Conservation (phyloP, 1,140 invertebrate species). For the Cephus cinctus region DNA sequence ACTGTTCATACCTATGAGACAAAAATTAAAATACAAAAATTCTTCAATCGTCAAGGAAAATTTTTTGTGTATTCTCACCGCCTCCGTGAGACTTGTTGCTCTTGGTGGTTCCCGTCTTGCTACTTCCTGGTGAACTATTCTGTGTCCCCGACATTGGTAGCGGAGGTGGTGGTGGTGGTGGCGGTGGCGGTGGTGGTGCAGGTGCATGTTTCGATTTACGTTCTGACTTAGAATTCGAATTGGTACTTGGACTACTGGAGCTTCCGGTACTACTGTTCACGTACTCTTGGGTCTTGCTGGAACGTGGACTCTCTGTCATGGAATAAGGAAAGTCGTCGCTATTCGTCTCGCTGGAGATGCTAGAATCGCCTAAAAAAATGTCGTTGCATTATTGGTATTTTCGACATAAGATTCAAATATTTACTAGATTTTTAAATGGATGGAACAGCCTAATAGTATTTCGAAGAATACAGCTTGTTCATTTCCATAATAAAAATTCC, state of each 20-base stretch:
- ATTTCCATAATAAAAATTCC: too few species aligned
- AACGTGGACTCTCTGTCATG: neutral
- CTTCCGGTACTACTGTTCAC: neutral
- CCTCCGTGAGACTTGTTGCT: conserved; percentile 21
- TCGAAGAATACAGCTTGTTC: too few species aligned
- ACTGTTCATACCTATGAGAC: conserved; percentile 34
- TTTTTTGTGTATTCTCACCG: conserved; percentile 13
- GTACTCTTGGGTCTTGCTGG: neutral
- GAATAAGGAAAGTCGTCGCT: neutral
- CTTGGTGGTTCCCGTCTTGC: conserved; percentile 27
- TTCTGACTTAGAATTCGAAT: conserved; percentile 4
- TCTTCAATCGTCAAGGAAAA: neutral
- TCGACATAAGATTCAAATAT: too few species aligned
- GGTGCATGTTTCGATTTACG: conserved; percentile 28
- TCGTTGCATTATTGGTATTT: too few species aligned
- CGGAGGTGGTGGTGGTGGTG: conserved; percentile 38
- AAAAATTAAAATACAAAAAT: conserved; percentile 26
- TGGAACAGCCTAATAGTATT: too few species aligned
- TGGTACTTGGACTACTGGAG: neutral
- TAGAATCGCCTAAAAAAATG: conserved; percentile 2
- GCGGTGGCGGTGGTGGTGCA: conserved; percentile 39
- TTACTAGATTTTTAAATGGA: too few species aligned
- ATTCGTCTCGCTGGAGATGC: conserved; percentile 2
- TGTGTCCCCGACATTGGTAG: conserved; percentile 31
- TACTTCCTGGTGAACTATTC: conserved; percentile 30